These are phyloP conservation scores for Probaryconus sp. DNA, from an alignment of 1,140 invertebrate species.

Conservation along the genomic window DNA sequence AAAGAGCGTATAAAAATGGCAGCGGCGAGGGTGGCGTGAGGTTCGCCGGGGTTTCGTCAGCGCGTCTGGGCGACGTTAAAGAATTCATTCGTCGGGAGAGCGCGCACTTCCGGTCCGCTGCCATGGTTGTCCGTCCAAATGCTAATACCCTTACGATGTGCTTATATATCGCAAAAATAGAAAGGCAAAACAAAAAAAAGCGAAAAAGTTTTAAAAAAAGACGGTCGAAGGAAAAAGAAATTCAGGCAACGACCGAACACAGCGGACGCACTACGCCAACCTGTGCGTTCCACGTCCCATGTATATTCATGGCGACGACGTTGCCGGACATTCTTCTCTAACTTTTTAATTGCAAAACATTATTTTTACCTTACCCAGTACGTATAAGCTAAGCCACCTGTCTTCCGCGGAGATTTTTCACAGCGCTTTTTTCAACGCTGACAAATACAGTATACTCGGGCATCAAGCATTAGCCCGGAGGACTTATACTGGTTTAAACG, in stretches of 20 bases:
- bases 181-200: too few species aligned
- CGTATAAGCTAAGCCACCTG: too few species aligned
- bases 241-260: constrained; percentile 41
- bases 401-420: background rate
- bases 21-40: background rate
- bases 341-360: background rate
- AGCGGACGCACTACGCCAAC: background rate
- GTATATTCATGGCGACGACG: constrained; percentile 52
- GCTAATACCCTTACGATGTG: constrained; percentile 47
- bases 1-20: background rate
- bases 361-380: too few species aligned
- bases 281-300: constrained; percentile 18
- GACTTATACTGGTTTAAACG: too few species aligned
- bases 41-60: background rate
- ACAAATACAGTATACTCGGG: too few species aligned
- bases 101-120: constrained; percentile 6
- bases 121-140: constrained; percentile 34
- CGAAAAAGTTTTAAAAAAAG: too few species aligned
- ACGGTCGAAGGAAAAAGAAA: too few species aligned
- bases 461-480: too few species aligned
- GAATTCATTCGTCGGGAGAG: constrained; percentile 16
- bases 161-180: constrained; percentile 31
- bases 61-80: constrained; percentile 10
- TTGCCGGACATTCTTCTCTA: background rate
- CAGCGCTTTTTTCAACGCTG: too few species aligned